Evolutionary conservation across 2,113 vertebrate genomes (phyloP).

Genomic region (Peromyscus leucopus): DNA sequence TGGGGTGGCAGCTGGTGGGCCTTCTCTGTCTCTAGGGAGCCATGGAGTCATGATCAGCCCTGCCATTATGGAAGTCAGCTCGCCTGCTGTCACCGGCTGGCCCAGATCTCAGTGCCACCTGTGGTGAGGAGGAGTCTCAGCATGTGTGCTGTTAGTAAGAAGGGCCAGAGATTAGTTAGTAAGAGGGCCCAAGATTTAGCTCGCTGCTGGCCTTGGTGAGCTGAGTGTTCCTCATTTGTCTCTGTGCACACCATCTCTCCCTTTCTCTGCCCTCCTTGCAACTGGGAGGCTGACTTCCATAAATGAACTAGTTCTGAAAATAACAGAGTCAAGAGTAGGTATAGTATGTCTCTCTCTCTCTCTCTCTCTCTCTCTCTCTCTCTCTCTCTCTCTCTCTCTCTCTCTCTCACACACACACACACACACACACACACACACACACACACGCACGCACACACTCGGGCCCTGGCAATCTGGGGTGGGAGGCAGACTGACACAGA

Average conservation of each 20-base stretch:
- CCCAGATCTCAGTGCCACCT: not conserved
- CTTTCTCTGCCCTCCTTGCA: not conserved
- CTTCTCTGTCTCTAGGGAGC: not conserved
- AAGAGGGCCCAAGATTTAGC: not conserved
- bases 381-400: not conserved
- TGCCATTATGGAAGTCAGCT: not conserved
- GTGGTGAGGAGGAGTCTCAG: not conserved
- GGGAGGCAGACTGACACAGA: not conserved
- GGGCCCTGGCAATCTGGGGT: not conserved
- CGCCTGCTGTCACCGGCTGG: not conserved
- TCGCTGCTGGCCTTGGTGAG: not conserved
- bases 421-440: not conserved
- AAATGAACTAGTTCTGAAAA: conserved; percentile 23
- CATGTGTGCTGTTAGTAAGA: not conserved
- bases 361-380: no score
- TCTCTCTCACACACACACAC: not conserved
- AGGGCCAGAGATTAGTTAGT: not conserved
- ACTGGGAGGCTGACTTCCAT: not conserved
- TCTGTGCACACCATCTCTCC: not conserved
- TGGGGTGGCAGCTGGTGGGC: not conserved
- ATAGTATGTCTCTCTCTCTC: not conserved
- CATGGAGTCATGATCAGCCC: not conserved
- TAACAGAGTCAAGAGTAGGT: not conserved
- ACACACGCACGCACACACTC: not conserved
- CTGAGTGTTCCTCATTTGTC: not conserved